Evolutionary conservation across 2,113 vertebrate genomes (phyloP), one percentile per base, ranked within the genome.

Genomic region (Archocentrus centrarchus): DNA sequence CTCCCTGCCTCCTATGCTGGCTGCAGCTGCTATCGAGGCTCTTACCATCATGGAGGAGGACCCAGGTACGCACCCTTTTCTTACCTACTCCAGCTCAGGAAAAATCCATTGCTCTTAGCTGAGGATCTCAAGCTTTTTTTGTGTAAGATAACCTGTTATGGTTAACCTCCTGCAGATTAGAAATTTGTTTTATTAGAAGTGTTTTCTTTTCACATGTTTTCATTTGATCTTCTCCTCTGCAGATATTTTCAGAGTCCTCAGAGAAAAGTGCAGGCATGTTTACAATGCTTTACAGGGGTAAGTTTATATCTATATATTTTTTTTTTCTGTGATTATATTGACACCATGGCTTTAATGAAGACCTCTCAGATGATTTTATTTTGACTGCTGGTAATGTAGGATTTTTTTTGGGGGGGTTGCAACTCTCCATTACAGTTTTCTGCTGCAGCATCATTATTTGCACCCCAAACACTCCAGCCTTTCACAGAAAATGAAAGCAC

Each of bases 1-100:
- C 13, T 99, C 98, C 0, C 89, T 99, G 13, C 98, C 98, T 50
- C 98, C 98, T 15, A 95, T 99, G 93, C 86, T 99, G 89, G 98
- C 98, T 35, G 94, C 97, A 44, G 98, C 98, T 59, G 98, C 98
- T 75, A 99, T 99, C 2, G 98, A 99, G 84, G 97, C 96, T 59
- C 97, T 99, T 41, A 97, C 97, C 94, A 99, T 99, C 92, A 98
- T 99, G 97, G 97, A 99, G 93, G 97, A 99, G 87, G 97, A 97
- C 88, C 97, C 97, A 97, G 98, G 98, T 99, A 96, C 8, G 2
- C 2, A 3, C 35, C 17, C 57, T 53, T 5, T 61, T 37, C 58
- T 27, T 11, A 13, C 50, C n/a, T 14, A 8, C 57, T 68, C 7
- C 18, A 24, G 30, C 6, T 62, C 37, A 0, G 1, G 50, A 8